These are phyloP conservation scores for Setophaga petechia DNA, from an alignment of 2,113 vertebrate species.

Conservation along the genomic window DNA sequence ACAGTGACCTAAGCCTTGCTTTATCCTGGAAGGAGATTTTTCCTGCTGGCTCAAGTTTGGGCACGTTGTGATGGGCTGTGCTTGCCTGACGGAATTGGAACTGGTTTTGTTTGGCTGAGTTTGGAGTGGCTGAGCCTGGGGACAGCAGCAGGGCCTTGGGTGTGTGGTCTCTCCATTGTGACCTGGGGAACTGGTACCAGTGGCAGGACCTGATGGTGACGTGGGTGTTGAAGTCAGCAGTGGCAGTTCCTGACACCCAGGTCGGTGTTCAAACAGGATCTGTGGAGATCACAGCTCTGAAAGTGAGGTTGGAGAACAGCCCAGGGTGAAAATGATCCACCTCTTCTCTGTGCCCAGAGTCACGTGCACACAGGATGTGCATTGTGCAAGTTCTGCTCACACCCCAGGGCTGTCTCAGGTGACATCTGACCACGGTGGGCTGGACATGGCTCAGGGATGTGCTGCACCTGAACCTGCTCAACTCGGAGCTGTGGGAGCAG, in stretches of 20 bases:
- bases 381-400: neutral
- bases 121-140: neutral
- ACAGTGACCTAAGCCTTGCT: neutral
- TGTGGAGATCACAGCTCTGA: neutral
- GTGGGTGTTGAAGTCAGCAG: neutral
- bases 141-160: neutral
- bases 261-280: neutral
- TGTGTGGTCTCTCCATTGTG: neutral
- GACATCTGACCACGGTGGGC: neutral
- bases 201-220: fast-evolving
- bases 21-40: neutral
- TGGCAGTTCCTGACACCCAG: neutral
- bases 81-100: neutral
- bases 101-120: neutral
- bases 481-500: neutral
- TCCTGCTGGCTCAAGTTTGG: neutral
- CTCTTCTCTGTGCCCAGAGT: neutral
- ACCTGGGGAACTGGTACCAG: neutral
- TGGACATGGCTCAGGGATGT: neutral
- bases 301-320: neutral
- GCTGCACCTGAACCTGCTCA: neutral
- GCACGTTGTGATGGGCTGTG: neutral
- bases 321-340: neutral
- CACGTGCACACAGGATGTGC: fast-evolving
- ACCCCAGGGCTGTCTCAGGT: neutral